Evolutionary conservation across 1,140 invertebrate genomes (phyloP), one percentile per base, ranked within the genome.

Genomic region (Drosophila gunungcola): DNA sequence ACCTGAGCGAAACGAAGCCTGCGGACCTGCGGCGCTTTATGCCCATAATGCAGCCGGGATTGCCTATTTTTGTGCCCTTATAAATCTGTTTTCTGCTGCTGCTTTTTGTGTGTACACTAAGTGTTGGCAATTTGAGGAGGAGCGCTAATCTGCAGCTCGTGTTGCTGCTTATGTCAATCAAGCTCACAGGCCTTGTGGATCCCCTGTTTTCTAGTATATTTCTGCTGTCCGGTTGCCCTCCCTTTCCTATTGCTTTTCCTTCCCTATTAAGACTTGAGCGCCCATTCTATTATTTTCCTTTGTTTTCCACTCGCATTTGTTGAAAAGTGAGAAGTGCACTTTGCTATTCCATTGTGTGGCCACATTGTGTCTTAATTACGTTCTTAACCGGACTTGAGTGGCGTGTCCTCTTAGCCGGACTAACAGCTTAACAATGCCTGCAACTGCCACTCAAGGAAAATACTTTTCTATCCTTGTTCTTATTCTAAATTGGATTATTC

Each of bases 351-450:
- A 76, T 79, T 86, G 75, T 86, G 69, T 79, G 58, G 60, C 60
- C 55, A 68, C 83, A 79, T 86, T 86, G 83, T 86, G 80, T 80
- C 78, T 86, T 86, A 86, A 86, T 86, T 86, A 83, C 73, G 75
- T 63, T 69, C 79, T 77, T 79, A 83, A 86, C 79, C 79, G 73
- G 62, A 65, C 73, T 75, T 67, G 73, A 75, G 73, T 75, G 72
- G 73, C 72, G 62, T 75, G 61, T 75, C 68, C 68, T 72, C 65
- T 75, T 57, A 46, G 73, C 46, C 72, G 58, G 61, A 49, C 81
- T 77, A 68, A 85, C 69, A 58, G 79, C 78, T 78, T 60, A 76
- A 67, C 58, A 54, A 56, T 43, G 72, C 70, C 58, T 64, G 70
- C 58, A 74, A 51, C 70, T 72, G 64, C 52, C 68, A 72, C 68